phyloP scores from a whole-genome alignment of 2,113 vertebrate genomes.

The Podiceps cristatus region DNA sequence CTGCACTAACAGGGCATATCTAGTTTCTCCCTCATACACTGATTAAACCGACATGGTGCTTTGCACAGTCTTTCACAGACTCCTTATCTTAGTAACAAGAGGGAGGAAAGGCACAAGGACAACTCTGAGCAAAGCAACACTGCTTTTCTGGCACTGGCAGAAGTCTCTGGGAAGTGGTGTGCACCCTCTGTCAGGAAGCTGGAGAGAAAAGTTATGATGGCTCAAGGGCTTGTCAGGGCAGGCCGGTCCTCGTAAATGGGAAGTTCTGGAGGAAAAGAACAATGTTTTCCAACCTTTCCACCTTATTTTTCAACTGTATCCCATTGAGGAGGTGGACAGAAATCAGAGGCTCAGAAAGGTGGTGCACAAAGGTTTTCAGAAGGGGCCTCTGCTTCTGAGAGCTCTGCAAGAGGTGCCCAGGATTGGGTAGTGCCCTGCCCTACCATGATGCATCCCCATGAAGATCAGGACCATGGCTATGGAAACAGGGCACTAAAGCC shows the following conservation, averaged over 20 bases:
- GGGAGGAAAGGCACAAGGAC: conserved; percentile 69
- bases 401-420: background rate
- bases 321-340: background rate
- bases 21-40: conserved; percentile 67
- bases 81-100: conserved; percentile 72
- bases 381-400: background rate
- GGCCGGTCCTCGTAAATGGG: background rate
- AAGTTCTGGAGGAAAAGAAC: background rate
- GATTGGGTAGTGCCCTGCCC: background rate
- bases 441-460: background rate
- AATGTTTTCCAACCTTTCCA: background rate
- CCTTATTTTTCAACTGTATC: background rate
- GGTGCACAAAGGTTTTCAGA: background rate
- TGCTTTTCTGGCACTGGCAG: background rate
- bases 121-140: conserved; percentile 42
- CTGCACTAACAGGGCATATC: conserved; percentile 67
- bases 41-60: conserved; percentile 74
- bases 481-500: background rate
- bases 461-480: background rate
- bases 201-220: background rate
- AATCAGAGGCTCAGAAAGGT: background rate
- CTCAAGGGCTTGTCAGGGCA: background rate
- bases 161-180: background rate
- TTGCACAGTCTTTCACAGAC: conserved; percentile 75
- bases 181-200: background rate